A percentile compares a stretch with the other conserved stretches of the same genome.
phyloP scores from a whole-genome alignment of 1,140 invertebrate genomes.

The Dendroctonus ponderosae region DNA sequence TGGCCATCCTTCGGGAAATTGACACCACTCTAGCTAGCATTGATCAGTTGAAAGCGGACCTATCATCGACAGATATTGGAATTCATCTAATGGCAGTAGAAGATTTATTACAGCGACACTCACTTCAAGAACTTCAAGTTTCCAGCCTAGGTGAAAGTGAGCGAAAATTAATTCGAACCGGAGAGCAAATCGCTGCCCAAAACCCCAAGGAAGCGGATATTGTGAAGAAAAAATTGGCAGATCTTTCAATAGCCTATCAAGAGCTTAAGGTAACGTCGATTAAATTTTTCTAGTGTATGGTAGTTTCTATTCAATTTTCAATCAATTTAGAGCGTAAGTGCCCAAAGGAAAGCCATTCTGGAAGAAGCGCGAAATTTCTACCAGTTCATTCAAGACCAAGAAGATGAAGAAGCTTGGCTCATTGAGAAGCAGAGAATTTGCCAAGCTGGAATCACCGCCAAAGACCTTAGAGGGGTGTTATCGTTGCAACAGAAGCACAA shows the following conservation, averaged over 20 bases:
- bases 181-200: constrained; percentile 52
- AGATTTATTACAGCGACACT: constrained; percentile 90
- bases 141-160: constrained; percentile 82
- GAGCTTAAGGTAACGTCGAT: constrained; percentile 39
- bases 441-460: constrained; percentile 84
- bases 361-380: constrained; percentile 92
- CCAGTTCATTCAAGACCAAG: constrained; percentile 90
- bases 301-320: constrained; percentile 6
- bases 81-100: constrained; percentile 91
- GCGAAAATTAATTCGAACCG: constrained; percentile 71
- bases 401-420: constrained; percentile 85
- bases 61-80: constrained; percentile 85
- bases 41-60: constrained; percentile 75
- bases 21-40: constrained; percentile 84
- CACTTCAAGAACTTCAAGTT: constrained; percentile 86
- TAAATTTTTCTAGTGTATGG: background rate
- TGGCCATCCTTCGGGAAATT: constrained; percentile 87
- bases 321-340: constrained; percentile 53
- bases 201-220: constrained; percentile 46
- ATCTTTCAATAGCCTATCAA: constrained; percentile 43
- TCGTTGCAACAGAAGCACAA: constrained; percentile 94
- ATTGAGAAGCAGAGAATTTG: constrained; percentile 91
- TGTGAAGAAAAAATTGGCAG: constrained; percentile 42
- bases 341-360: constrained; percentile 75
- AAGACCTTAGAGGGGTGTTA: constrained; percentile 87